Evolutionary conservation across 2,113 vertebrate genomes (phyloP).

Genomic region (Empidonax traillii): DNA sequence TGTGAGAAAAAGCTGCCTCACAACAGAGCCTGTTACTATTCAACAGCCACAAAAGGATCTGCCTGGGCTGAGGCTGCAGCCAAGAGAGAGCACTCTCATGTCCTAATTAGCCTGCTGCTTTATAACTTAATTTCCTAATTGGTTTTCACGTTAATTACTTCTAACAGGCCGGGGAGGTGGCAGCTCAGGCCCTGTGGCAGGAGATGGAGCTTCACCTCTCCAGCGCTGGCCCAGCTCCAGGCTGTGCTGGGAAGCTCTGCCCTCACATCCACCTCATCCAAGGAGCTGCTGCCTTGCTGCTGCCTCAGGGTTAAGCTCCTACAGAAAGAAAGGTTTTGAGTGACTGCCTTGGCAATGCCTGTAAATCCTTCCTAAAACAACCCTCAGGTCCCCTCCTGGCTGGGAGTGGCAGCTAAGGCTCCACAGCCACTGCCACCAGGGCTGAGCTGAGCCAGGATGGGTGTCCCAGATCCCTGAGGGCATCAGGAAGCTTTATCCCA

Average conservation of each 20-base stretch:
- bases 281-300: background rate
- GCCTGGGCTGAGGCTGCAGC: background rate
- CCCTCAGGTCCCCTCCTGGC: background rate
- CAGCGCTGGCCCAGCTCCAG: background rate
- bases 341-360: background rate
- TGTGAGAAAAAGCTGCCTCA: background rate
- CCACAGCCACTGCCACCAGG: background rate
- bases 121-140: background rate
- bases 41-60: background rate
- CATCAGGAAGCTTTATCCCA: background rate
- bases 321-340: background rate
- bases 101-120: background rate
- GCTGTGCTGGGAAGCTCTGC: background rate
- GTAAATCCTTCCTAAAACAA: background rate
- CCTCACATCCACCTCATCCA: background rate
- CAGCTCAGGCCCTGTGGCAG: background rate
- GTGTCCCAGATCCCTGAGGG: background rate
- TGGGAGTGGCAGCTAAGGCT: background rate
- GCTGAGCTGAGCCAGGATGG: background rate
- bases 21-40: slow-evolving; percentile 28
- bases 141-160: slow-evolving; percentile 3
- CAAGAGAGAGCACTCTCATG: background rate
- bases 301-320: background rate
- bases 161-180: background rate
- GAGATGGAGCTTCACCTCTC: background rate